phyloP scores from a whole-genome alignment of 2,888 invertebrate genomes.

The Sisyra nigra region DNA sequence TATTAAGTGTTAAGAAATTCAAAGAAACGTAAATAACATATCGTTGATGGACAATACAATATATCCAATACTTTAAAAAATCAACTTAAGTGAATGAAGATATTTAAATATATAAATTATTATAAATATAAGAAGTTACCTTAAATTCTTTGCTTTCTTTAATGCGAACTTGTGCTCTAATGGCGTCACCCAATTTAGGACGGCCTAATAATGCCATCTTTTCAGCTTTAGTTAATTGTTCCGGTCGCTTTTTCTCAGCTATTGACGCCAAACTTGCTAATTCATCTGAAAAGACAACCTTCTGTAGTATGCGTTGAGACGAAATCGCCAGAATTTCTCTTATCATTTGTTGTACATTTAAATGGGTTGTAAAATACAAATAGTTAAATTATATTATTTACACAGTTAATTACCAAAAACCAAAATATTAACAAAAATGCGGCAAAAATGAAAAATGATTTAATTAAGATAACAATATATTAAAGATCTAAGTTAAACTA shows the following conservation, averaged over 20 bases:
- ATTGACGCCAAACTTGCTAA: slow-evolving; percentile 43
- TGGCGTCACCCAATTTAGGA: slow-evolving; percentile 79
- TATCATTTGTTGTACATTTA: not conserved
- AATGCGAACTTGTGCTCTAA: slow-evolving; percentile 74
- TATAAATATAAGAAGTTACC: slow-evolving; percentile 31
- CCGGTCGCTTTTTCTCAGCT: slow-evolving; percentile 45
- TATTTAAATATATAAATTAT: not conserved
- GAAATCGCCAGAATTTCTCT: not conserved
- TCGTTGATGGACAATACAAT: no score
- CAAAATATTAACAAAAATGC: not conserved
- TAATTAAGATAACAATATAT: no score
- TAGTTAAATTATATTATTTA: not conserved
- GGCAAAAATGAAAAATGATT: not conserved
- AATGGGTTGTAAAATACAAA: not conserved
- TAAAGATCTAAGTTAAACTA: not conserved
- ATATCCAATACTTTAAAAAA: no score
- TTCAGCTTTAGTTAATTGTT: slow-evolving; percentile 62
- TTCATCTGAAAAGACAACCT: slow-evolving; percentile 27
- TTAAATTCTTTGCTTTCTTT: slow-evolving; percentile 98
- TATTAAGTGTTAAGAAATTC: no score
- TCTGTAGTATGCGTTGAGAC: not conserved
- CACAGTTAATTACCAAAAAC: not conserved
- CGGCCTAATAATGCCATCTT: slow-evolving; percentile 81
- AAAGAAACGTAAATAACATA: no score
- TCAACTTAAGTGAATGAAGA: no score